Percentiles rank a stretch among this genome's conserved stretches.
Evolutionary conservation across 2,797 vertebrate species (phyloP).

Genomic region (Lagodon rhomboides): DNA sequence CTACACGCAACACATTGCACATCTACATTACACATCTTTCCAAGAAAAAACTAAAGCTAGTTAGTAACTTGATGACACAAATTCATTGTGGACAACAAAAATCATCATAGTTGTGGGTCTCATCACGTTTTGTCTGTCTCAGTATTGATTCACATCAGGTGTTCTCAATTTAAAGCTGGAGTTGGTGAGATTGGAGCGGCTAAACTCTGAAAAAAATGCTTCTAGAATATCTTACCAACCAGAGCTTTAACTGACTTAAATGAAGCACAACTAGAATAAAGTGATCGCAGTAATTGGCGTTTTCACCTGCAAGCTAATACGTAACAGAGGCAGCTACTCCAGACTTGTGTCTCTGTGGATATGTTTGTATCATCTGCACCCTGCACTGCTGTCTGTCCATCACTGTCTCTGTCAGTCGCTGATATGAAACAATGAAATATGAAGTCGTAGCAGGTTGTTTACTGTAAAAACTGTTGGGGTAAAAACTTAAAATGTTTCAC

Average conservation of each 20-base stretch:
- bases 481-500: neutral
- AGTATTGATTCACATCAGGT: neutral
- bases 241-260: neutral
- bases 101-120: neutral
- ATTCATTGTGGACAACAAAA: neutral
- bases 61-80: neutral
- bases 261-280: neutral
- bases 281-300: neutral
- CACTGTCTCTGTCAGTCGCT: neutral
- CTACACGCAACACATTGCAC: too few relatives aligned
- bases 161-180: too few relatives aligned
- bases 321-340: neutral
- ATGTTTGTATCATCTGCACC: neutral
- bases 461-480: neutral
- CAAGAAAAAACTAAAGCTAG: too few relatives aligned
- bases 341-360: neutral
- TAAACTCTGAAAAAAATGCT: too few relatives aligned
- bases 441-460: neutral
- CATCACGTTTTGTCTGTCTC: slow-evolving; percentile 7
- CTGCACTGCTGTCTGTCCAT: neutral
- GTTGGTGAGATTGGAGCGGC: too few relatives aligned
- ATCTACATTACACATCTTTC: too few relatives aligned
- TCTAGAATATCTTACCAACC: too few relatives aligned
- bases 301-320: neutral
- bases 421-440: neutral